phyloP scores from a whole-genome alignment of 2,113 vertebrate species.

The Neogobius melanostomus region DNA sequence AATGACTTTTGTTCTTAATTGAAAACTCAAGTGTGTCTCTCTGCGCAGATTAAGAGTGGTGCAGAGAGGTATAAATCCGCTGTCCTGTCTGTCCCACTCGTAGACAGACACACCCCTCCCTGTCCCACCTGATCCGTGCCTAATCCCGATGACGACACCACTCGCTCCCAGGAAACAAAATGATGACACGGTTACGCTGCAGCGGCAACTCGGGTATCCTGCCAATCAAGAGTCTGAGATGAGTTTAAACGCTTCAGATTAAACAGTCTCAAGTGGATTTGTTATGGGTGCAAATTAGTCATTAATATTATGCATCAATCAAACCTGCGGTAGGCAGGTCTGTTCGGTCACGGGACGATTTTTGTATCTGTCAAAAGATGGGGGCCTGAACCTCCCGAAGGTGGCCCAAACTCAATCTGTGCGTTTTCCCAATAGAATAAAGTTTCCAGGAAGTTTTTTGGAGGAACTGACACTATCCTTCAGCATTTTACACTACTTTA shows the following conservation, averaged over 20 bases:
- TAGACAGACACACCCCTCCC: conserved; percentile 38
- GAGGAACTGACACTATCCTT: too few relatives aligned
- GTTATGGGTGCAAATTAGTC: conserved; percentile 36
- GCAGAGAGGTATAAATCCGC: conserved; percentile 53
- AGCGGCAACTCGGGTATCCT: conserved; percentile 26
- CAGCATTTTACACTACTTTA: too few relatives aligned
- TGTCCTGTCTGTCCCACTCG: conserved; percentile 40
- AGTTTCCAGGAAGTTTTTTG: too few relatives aligned
- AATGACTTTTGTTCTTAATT: conserved; percentile 44
- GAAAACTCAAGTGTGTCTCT: conserved; percentile 38
- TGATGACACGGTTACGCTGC: conserved; percentile 20
- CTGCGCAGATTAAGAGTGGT: conserved; percentile 51
- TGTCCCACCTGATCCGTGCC: conserved; percentile 46
- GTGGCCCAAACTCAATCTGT: too few relatives aligned
- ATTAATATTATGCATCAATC: conserved; percentile 9
- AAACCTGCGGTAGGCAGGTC: too few relatives aligned
- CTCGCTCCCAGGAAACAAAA: conserved; percentile 46
- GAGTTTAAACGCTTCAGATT: conserved; percentile 52
- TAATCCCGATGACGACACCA: conserved; percentile 58
- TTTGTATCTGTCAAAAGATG: too few relatives aligned
- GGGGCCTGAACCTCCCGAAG: too few relatives aligned
- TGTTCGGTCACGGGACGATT: too few relatives aligned
- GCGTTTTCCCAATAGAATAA: too few relatives aligned
- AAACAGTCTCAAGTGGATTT: conserved; percentile 47
- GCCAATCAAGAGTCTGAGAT: conserved; percentile 18